Base-by-base conservation (phyloP, 1,140 invertebrate genomes). In the Pogonomyrmex barbatus region DNA sequence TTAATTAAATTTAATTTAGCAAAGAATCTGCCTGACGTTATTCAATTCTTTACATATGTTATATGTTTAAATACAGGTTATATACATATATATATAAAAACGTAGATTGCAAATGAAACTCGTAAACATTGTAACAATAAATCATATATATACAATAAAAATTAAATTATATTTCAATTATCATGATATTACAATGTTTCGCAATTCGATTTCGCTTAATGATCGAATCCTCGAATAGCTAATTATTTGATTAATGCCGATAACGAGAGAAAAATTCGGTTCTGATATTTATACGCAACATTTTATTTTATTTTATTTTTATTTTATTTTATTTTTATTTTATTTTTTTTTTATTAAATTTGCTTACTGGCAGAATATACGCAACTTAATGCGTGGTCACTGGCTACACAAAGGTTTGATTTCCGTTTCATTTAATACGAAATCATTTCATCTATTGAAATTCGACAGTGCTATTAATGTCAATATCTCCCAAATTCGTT, bases 351-450 rank as follows among this genome's bases (percentile, higher is more conserved):
- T 52, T 47, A n/a, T 62, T 12, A 9, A 62, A 63, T 65, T 62
- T 47, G 10, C n/a, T 3, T 30, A 39, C 4, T 9, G 4, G 45
- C 60, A 42, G 17, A 52, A 78, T 2, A 4, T 60, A 36, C 10
- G 47, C 24, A 54, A 68, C 63, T 86, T 86, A 68, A 81, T 60
- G 33, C 63, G 42, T 24, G 63, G 63, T 81, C 62, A 68, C 52
- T 70, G 85, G 8, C 14, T 71, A 33, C 42, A 67, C 65, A 86
- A 82, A 82, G 77, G 52, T 86, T 62, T 81, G 54, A 82, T 86
- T 81, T 86, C 30, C 65, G 56, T 70, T 82, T 86, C 45, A 63
- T 86, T 86, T 82, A 86, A 86, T 71, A 86, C 47, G n/a, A 33
- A 65, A 36, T 4, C 24, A 42, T 82, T 71, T 42, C 47, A 70